Conservation (phyloP, 2,797 vertebrate genomes). For the Loris lydekkerianus region DNA sequence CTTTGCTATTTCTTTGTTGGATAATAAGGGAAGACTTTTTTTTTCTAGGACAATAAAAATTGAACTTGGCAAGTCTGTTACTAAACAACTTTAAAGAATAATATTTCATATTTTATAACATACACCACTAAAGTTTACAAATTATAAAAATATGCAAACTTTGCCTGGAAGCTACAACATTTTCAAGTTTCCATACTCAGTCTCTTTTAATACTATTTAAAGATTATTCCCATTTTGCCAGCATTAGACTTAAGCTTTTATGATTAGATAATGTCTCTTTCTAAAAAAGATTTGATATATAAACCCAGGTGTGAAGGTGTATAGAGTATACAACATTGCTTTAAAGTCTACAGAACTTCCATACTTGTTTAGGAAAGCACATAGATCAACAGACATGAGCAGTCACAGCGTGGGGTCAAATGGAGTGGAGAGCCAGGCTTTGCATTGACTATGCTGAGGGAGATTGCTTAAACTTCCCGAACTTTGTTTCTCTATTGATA, state of each 20-base stretch:
- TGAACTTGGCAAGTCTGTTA: background rate
- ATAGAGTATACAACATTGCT: background rate
- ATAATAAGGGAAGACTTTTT: background rate
- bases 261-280: background rate
- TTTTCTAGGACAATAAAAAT: background rate
- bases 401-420: background rate
- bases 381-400: background rate
- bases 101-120: conserved; percentile 12
- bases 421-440: background rate
- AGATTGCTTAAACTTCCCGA: background rate
- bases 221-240: background rate
- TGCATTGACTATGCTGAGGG: background rate
- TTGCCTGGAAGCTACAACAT: background rate
- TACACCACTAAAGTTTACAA: conserved; percentile 5
- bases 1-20: conserved; percentile 13
- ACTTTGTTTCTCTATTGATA: background rate
- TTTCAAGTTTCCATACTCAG: background rate
- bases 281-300: background rate
- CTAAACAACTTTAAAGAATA: background rate
- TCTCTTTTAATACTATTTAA: background rate
- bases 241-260: background rate
- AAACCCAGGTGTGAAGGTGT: background rate
- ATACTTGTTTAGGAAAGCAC: background rate
- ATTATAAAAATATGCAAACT: background rate
- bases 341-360: background rate